These are phyloP conservation scores for Iselma pallidipennis DNA, from an alignment of 2,888 invertebrate species.

Conservation along the genomic window DNA sequence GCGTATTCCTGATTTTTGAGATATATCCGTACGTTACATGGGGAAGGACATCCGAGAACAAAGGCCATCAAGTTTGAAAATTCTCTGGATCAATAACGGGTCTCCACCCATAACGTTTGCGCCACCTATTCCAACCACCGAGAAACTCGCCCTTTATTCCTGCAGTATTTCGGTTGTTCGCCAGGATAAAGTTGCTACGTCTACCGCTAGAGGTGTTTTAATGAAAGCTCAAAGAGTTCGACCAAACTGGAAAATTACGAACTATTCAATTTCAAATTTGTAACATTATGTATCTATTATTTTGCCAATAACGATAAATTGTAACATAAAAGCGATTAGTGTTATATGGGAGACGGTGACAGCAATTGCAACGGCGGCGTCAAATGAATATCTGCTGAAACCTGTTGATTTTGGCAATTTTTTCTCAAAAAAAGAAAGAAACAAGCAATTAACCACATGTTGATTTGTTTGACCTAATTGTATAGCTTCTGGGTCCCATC, in stretches of 20 bases:
- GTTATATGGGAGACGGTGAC: background rate
- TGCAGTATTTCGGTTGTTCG: background rate
- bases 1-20: too few relatives aligned
- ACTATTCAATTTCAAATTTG: background rate
- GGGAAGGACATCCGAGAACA: background rate
- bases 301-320: background rate
- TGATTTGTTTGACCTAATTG: constrained; percentile 17
- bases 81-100: background rate
- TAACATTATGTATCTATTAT: background rate
- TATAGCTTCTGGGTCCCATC: background rate
- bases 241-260: background rate
- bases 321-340: background rate
- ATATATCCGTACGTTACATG: too few relatives aligned
- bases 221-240: background rate
- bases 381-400: constrained; percentile 9
- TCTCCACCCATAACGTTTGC: constrained; percentile 1
- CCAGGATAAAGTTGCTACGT: background rate
- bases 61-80: background rate
- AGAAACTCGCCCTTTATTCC: background rate
- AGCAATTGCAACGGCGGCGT: background rate
- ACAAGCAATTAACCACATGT: constrained; percentile 29
- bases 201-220: background rate
- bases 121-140: background rate
- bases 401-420: constrained; percentile 28
- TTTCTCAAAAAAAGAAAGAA: background rate